Evolutionary conservation across 2,113 vertebrate genomes (phyloP).

Genomic region (Phylloscopus trochiloides): DNA sequence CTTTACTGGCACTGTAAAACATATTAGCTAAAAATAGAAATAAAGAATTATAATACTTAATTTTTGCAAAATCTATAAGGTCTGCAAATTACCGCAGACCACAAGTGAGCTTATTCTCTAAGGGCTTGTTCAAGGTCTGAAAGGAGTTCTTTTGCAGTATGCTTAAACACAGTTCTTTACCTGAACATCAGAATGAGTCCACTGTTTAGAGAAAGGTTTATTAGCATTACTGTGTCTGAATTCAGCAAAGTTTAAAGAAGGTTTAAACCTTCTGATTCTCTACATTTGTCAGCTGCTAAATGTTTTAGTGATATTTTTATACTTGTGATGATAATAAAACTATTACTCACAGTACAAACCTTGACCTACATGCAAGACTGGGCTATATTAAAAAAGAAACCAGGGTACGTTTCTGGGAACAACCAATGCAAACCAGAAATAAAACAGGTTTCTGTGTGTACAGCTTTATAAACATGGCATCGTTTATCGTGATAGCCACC

Average conservation of each 20-base stretch:
- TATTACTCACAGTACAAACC: constrained; percentile 27
- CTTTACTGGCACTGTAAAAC: constrained; percentile 9
- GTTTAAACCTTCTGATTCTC: constrained; percentile 41
- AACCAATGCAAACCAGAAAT: constrained; percentile 22
- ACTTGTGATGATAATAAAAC: constrained; percentile 60
- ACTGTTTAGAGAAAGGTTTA: not conserved
- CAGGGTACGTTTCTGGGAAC: constrained; percentile 42
- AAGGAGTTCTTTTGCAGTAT: not conserved
- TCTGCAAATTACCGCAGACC: constrained; percentile 31
- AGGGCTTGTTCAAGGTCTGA: not conserved
- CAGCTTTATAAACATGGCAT: constrained; percentile 52
- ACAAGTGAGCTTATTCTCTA: not conserved
- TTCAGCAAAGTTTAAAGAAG: constrained; percentile 21
- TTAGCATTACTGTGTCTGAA: constrained; percentile 23
- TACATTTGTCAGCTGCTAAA: constrained; percentile 53
- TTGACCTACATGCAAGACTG: constrained; percentile 55
- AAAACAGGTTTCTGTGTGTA: constrained; percentile 8
- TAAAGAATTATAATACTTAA: constrained; percentile 10
- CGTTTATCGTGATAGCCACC: constrained; percentile 9
- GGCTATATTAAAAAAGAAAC: constrained; percentile 14
- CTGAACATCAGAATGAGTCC: constrained; percentile 8
- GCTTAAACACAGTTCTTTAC: not conserved
- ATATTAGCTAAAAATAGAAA: constrained; percentile 8
- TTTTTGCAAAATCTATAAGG: constrained; percentile 4
- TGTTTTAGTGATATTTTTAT: constrained; percentile 48